Conservation (phyloP, 2,888 invertebrate species). For the Pyrocoelia pectoralis region DNA sequence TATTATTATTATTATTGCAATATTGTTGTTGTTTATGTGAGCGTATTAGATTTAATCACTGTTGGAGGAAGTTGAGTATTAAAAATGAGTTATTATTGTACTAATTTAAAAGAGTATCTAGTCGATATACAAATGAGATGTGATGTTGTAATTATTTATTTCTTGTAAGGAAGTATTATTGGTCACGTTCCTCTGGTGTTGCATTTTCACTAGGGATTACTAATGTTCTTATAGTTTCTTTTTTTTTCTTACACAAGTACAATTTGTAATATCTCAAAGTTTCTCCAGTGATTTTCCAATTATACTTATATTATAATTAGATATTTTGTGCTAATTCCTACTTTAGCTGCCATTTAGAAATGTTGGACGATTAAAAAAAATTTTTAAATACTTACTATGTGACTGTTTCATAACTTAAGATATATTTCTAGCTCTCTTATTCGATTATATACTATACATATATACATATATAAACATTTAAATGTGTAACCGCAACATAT, state of each 20-base stretch:
- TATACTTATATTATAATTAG: constrained; percentile 20
- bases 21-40: background rate
- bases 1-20: background rate
- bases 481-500: constrained; percentile 50
- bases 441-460: constrained; percentile 35
- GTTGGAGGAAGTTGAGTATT: constrained; percentile 6
- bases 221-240: background rate
- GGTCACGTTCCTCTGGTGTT: background rate
- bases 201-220: background rate
- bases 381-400: constrained; percentile 48
- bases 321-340: constrained; percentile 18
- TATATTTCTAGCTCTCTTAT: constrained; percentile 55
- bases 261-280: background rate
- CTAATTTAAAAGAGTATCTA: background rate
- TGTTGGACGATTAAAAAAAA: constrained; percentile 43
- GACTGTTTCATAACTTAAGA: constrained; percentile 52
- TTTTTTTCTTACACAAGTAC: background rate
- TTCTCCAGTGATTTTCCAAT: constrained; percentile 2
- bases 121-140: background rate
- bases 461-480: constrained; percentile 32
- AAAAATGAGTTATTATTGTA: background rate
- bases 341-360: constrained; percentile 9
- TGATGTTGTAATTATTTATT: background rate
- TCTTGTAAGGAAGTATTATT: background rate
- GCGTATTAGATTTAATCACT: background rate